Conservation (phyloP, 2,113 vertebrate genomes). For the Menura novaehollandiae region DNA sequence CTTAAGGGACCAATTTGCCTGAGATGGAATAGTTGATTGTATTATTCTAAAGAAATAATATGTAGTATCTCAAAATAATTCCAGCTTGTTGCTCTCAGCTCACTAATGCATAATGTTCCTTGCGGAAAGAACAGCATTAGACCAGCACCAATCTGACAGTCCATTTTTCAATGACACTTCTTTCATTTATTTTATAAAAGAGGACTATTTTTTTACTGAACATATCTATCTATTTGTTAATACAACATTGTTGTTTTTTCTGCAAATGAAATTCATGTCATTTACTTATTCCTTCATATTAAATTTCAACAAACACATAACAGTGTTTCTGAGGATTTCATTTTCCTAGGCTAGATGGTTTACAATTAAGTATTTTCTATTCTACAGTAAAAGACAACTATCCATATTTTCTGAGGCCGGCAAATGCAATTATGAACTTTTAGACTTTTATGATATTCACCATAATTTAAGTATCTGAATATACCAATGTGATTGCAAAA, state of each 20-base stretch:
- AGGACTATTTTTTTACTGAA: background rate
- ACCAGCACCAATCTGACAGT: conserved; percentile 19
- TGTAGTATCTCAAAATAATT: conserved; percentile 45
- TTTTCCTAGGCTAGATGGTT: background rate
- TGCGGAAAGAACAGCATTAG: background rate
- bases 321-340: background rate
- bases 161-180: conserved; percentile 47
- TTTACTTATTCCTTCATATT: background rate
- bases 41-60: conserved; percentile 60
- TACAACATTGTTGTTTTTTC: background rate
- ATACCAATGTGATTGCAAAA: background rate
- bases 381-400: background rate
- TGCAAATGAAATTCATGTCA: background rate
- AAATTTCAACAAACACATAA: background rate
- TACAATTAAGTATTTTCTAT: background rate
- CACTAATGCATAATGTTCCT: conserved; percentile 28
- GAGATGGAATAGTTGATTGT: conserved; percentile 38
- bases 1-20: conserved; percentile 51
- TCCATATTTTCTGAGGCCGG: background rate
- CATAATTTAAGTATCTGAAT: background rate
- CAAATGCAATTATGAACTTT: background rate
- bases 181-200: conserved; percentile 14
- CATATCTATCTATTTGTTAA: background rate
- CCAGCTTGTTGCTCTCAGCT: conserved; percentile 13
- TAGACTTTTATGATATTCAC: background rate